These are phyloP conservation scores for Polia nebulosa DNA, from an alignment of 2,888 invertebrate genomes.

Conservation along the genomic window DNA sequence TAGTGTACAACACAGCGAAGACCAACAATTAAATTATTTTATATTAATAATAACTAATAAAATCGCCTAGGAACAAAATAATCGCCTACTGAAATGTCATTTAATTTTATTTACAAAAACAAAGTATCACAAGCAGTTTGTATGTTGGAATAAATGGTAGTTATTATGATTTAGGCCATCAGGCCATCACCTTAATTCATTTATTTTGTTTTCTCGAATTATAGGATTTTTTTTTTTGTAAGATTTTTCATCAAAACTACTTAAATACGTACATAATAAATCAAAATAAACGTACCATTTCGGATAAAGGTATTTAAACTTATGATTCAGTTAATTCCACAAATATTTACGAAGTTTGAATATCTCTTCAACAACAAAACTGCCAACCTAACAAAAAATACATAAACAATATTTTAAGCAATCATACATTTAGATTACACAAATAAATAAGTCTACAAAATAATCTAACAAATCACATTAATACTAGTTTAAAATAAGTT, in stretches of 20 bases:
- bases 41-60: constrained; percentile 49
- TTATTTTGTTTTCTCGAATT: neutral
- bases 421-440: constrained; percentile 47
- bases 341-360: neutral
- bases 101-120: constrained; percentile 52
- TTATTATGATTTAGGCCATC: constrained; percentile 14
- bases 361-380: constrained; percentile 21
- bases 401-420: constrained; percentile 32
- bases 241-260: neutral
- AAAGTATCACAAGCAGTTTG: constrained; percentile 57
- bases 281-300: too few relatives aligned
- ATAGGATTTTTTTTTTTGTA: neutral
- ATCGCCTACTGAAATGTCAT: constrained; percentile 56
- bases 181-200: too few relatives aligned
- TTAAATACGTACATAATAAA: too few relatives aligned
- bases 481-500: constrained; percentile 38
- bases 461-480: constrained; percentile 60
- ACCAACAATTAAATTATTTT: constrained; percentile 35
- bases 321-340: neutral
- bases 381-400: constrained; percentile 23
- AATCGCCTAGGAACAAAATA: constrained; percentile 64
- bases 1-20: constrained; percentile 42
- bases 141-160: constrained; percentile 33
- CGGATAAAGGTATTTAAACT: too few relatives aligned
- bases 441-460: constrained; percentile 56